Base-by-base conservation (phyloP, 2,797 vertebrate genomes). In the Argentina silus region DNA sequence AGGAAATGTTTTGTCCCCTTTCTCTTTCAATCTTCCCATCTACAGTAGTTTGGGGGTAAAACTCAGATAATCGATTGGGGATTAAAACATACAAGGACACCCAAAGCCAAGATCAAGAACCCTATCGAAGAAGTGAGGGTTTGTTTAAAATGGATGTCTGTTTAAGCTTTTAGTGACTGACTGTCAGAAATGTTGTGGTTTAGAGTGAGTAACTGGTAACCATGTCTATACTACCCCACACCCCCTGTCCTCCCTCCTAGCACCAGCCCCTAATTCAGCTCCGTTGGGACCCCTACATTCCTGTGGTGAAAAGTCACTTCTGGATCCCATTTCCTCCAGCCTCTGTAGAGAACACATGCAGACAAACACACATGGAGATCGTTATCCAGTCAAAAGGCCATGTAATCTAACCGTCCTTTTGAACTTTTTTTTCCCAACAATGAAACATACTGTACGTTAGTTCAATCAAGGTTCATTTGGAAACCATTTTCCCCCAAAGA, bases 301-400 rank as follows among this genome's bases (percentile, higher is more conserved):
- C 85, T 91, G 81, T 53, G 78, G 87, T 78, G 77, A 86, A 81
- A 82, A 85, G 78, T 90, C 85, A 88, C 81, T 80, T 77, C 82
- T 86, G 86, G 85, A 87, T 87, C 81, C 56, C 69, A 87, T 91
- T 92, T 88, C 77, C 77, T 74, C 76, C 75, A 76, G 74, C 69
- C 79, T 79, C 77, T 67, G 77, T 77, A 56, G 77, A 83, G 84
- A 87, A 75, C 74, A 59, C 62, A 79, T 63, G 43, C 69, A 88
- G 83, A 83, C 81, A 80, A 80, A 83, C 81, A 87, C 89, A 91
- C 83, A 90, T 88, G 87, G 86, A 90, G 74, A 70, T 84, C 78
- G 86, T 93, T 93, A 92, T 81, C 73, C 71, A 73, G 79, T 89
- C 81, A 83, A 87, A 83, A 82, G 81, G 76, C 83, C 6, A 11